These are phyloP conservation scores for Agapetus fuscipes DNA, from an alignment of 2,888 invertebrate genomes.

Conservation along the genomic window DNA sequence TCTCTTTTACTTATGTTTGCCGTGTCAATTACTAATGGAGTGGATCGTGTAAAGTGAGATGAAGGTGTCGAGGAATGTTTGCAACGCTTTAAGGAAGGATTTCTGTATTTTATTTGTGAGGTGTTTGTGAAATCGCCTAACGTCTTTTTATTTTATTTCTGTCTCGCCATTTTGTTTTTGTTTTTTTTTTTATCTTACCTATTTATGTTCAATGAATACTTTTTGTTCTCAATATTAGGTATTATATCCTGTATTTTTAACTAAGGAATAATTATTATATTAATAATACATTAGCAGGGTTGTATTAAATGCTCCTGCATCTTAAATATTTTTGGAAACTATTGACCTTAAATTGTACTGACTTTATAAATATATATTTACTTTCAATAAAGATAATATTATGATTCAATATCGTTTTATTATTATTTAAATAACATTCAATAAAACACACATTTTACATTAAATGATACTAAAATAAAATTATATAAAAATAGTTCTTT, in stretches of 20 bases:
- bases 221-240: slow-evolving; percentile 52
- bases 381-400: slow-evolving; percentile 49
- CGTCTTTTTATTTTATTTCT: slow-evolving; percentile 32
- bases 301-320: slow-evolving; percentile 35
- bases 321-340: slow-evolving; percentile 52
- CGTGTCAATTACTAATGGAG: slow-evolving; percentile 19
- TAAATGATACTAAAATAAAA: background rate
- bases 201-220: slow-evolving; percentile 47
- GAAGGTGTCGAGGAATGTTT: too few species aligned
- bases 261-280: slow-evolving; percentile 52
- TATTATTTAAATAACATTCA: background rate
- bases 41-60: slow-evolving; percentile 10
- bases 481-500: background rate
- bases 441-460: too few species aligned
- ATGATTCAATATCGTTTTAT: slow-evolving; percentile 10
- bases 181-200: slow-evolving; percentile 33
- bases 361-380: slow-evolving; percentile 53
- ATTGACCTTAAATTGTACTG: slow-evolving; percentile 53
- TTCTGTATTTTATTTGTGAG: too few species aligned
- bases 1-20: slow-evolving; percentile 15
- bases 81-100: too few species aligned
- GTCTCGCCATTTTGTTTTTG: too few species aligned
- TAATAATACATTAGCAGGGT: slow-evolving; percentile 48
- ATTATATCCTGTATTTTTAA: slow-evolving; percentile 53
- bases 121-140: too few species aligned